Evolutionary conservation across 2,888 invertebrate species (phyloP), one percentile per base, ranked within the genome.

Genomic region (Epsilonema sp.): DNA sequence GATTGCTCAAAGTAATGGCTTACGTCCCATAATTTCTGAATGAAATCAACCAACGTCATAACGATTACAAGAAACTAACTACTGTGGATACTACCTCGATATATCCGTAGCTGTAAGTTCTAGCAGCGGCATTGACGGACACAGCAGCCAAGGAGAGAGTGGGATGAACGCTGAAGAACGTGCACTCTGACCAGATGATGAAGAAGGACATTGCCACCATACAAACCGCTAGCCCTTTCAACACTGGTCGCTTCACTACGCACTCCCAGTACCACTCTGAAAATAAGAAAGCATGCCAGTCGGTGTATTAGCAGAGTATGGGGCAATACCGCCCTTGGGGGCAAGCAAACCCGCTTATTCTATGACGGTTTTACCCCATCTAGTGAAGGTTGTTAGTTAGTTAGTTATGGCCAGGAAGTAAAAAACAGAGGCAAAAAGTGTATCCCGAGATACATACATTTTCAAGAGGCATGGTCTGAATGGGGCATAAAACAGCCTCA

Each of bases 121-220:
- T 67, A 59, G 77, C 80, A 16, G 89, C 84, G 37, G 79, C 72
- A 58, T 81, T 78, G 23, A 94, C 78, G 58, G 94, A 80, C 53
- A 81, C 77, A n/a, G 97, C 97, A 68, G 97, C 94, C 54, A 97
- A 76, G 1, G 94, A 94, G 2, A 99, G 73, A 22, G 89, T 85
- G 0, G 94, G 94, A 23, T 75, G 70, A 59, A 81, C 79, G 62
- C 82, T 81, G 72, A 97, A 99, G 71, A 99, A 97, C 1, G 94
- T 89, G 59, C 94, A 78, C 71, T 99, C 97, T 0, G 92, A 94
- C 92, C 94, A 92, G n/a, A 99, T 85, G 26, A 97, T 87, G 62
- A 82, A 78, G 23, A 81, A 70, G 0, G 92, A 90, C 67, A 94
- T 74, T 37, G 78, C 67, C 2, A 78, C 79, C 1, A 83, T 76